phyloP scores from a whole-genome alignment of 2,888 invertebrate species.

The Dichetophora obliterata region DNA sequence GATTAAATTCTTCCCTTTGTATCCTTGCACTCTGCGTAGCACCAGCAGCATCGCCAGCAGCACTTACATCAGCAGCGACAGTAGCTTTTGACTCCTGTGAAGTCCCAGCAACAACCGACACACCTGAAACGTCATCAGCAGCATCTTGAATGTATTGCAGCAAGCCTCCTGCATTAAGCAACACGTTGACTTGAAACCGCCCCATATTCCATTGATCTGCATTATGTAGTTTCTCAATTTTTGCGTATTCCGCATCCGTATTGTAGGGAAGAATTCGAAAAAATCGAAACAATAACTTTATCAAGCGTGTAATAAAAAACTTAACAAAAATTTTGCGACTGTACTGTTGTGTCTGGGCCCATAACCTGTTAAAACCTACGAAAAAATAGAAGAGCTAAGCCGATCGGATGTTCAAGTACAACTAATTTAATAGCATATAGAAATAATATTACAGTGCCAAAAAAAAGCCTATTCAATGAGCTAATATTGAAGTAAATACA shows the following conservation, averaged over 20 bases:
- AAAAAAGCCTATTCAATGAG: no score
- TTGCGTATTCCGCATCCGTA: constrained; percentile 37
- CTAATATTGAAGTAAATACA: no score
- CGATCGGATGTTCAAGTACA: background rate
- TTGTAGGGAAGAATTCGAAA: constrained; percentile 21
- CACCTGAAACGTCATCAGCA: constrained; percentile 1
- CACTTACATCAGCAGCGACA: background rate
- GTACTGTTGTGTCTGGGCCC: constrained; percentile 37
- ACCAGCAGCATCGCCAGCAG: background rate
- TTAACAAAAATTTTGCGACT: constrained; percentile 8
- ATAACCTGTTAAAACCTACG: constrained; percentile 32
- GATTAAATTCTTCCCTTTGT: constrained; percentile 8
- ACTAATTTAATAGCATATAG: background rate
- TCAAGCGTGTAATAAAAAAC: background rate
- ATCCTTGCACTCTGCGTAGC: background rate
- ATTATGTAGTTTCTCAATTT: constrained; percentile 38
- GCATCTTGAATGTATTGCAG: constrained; percentile 14
- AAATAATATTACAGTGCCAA: background rate
- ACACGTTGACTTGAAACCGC: constrained; percentile 40
- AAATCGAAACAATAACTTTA: constrained; percentile 4
- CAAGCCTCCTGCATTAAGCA: constrained; percentile 39
- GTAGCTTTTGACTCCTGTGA: background rate
- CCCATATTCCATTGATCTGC: constrained; percentile 40
- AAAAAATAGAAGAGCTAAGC: background rate
- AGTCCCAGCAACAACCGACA: background rate